A percentile compares a stretch with the other conserved stretches of the same genome.
These are phyloP conservation scores for Leucosticte australis DNA, from an alignment of 2,113 vertebrate genomes.

Conservation along the genomic window DNA sequence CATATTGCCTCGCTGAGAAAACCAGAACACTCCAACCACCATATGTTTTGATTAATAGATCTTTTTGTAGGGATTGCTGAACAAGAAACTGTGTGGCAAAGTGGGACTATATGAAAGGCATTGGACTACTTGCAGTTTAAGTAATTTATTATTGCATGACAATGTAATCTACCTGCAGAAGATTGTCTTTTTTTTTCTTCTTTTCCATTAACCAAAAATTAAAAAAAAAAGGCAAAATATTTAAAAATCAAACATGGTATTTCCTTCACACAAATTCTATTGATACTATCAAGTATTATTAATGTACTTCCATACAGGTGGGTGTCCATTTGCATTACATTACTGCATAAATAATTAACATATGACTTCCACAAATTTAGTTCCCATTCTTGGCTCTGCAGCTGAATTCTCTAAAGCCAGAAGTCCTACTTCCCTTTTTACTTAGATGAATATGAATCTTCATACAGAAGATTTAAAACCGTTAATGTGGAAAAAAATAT, in stretches of 20 bases:
- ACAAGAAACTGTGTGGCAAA: background rate
- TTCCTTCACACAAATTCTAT: background rate
- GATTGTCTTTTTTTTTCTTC: accelerated
- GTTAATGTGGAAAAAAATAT: background rate
- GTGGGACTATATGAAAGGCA: background rate
- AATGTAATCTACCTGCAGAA: background rate
- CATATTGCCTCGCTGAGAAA: background rate
- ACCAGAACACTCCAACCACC: background rate
- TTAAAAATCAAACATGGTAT: background rate
- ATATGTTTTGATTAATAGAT: background rate
- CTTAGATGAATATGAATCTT: background rate
- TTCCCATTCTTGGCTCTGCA: background rate
- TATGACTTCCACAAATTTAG: background rate
- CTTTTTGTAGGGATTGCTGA: background rate
- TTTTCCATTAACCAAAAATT: background rate
- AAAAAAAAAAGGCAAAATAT: background rate
- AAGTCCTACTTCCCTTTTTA: background rate
- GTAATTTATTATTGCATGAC: background rate
- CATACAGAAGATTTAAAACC: background rate
- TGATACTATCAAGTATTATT: background rate
- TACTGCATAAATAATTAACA: background rate
- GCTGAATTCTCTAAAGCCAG: background rate
- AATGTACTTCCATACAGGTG: background rate
- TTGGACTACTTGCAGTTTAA: background rate
- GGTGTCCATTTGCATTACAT: background rate